phyloP scores from a whole-genome alignment of 2,113 vertebrate genomes.

The Centropus bengalensis region DNA sequence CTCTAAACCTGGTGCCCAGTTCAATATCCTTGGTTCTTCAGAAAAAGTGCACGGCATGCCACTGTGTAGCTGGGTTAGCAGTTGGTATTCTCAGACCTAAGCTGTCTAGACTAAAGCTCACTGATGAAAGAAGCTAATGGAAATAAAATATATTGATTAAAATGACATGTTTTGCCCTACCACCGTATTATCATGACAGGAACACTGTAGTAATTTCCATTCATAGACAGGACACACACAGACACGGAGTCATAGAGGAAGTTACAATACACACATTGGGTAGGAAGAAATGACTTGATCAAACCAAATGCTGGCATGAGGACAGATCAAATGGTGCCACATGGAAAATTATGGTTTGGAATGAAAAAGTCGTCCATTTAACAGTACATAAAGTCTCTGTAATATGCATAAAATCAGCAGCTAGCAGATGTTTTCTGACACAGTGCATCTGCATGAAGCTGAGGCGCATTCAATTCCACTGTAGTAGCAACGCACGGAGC shows the following conservation, averaged over 20 bases:
- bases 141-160: constrained; percentile 42
- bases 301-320: constrained; percentile 63
- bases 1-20: neutral
- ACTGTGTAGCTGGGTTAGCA: neutral
- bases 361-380: constrained; percentile 71
- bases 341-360: constrained; percentile 70
- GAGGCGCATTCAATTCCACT: neutral
- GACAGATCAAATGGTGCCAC: constrained; percentile 65
- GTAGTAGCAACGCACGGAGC: constrained; percentile 2
- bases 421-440: constrained; percentile 70
- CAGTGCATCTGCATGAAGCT: constrained; percentile 50
- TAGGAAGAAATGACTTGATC: constrained; percentile 60
- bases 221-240: neutral
- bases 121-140: constrained; percentile 20
- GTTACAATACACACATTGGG: constrained; percentile 21
- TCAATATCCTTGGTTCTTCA: neutral
- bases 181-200: neutral
- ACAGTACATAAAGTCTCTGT: constrained; percentile 68
- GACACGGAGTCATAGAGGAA: constrained; percentile 1
- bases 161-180: neutral
- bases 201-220: constrained; percentile 16
- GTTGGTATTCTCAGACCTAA: neutral
- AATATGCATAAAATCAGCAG: constrained; percentile 70
- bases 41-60: neutral
- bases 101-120: constrained; percentile 2